Evolutionary conservation across 2,797 vertebrate genomes (phyloP), one percentile per base, ranked within the genome.

Genomic region (Gobionotothen gibberifrons): DNA sequence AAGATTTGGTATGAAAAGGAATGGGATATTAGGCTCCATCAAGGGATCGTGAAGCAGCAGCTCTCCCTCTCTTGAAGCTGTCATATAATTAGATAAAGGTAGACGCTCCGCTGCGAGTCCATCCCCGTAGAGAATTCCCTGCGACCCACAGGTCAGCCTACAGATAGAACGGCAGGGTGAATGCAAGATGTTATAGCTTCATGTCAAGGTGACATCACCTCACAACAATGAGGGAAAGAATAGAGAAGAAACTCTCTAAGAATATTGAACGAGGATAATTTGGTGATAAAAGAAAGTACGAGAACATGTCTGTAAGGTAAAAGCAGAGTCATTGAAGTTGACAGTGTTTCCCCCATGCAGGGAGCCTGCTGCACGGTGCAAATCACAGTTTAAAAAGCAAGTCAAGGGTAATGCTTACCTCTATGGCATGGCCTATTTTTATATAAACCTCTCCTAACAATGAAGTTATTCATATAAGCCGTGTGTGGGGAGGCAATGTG

Each of bases 41-140:
- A 84, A 72, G 79, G 77, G 72, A 82, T 78, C 5, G 69, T 49
- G 72, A 62, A 46, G 72, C 71, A 1, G 44, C 79, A 68, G 76
- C 68, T 75, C 83, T 73, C 68, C 87, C 79, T 89, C 85, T 79
- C 86, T 84, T 90, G 84, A 89, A 92, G 89, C 89, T 85, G 90
- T 91, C 85, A 85, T 80, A 85, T 91, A 91, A 93, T 93, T 92
- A 92, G 91, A 90, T 89, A 90, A 91, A 93, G 85, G 89, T 90
- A 83, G 88, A 85, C 59, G 39, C 78, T 79, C 65, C 12, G 68
- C 75, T 75, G 84, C 21, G 8, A 87, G 87, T 85, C 86, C 83
- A 43, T 81, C 74, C 72, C 85, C 52, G 65, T 61, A 21, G 90
- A 86, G 89, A 83, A 78, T 90, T 84, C 59, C 60, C 40, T 5